Evolutionary conservation across 1,140 invertebrate species (phyloP).

Genomic region (Meloidogyne hapla): DNA sequence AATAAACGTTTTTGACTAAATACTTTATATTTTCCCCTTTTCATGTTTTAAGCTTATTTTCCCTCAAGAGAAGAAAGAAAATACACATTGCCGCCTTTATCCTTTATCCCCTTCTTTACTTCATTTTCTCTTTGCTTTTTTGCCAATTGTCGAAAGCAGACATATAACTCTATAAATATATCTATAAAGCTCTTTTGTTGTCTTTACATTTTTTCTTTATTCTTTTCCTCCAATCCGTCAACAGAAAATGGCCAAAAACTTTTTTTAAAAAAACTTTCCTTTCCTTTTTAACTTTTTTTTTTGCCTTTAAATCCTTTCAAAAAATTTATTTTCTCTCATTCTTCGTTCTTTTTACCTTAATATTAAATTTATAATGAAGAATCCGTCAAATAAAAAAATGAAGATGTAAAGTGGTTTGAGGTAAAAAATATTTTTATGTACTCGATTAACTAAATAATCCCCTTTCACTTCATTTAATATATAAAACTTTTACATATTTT

Average conservation of each 20-base stretch:
- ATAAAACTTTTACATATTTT: too few species aligned
- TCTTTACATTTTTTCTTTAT: conserved; percentile 7
- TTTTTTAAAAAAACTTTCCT: conserved; percentile 6
- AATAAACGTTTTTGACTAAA: conserved; percentile 2
- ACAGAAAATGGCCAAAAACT: conserved; percentile 11
- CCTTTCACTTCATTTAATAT: neutral
- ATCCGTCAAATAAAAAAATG: neutral
- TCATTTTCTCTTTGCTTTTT: conserved; percentile 11
- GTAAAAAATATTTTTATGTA: neutral
- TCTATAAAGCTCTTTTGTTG: neutral
- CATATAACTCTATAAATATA: too few species aligned
- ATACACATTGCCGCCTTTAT: neutral
- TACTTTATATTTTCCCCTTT: neutral
- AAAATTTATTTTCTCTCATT: neutral
- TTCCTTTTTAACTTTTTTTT: too few species aligned
- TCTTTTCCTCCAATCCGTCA: neutral
- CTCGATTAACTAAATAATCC: neutral
- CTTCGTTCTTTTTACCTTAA: too few species aligned
- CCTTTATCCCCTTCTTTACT: neutral
- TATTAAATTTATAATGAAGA: too few species aligned
- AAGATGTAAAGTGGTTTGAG: neutral
- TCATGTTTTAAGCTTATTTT: neutral
- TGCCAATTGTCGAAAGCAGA: conserved; percentile 10
- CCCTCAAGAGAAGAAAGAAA: neutral
- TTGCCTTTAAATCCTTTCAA: too few species aligned